Evolutionary conservation across 2,797 vertebrate species (phyloP), one percentile per base, ranked within the genome.

Genomic region (Cyprinella venusta): DNA sequence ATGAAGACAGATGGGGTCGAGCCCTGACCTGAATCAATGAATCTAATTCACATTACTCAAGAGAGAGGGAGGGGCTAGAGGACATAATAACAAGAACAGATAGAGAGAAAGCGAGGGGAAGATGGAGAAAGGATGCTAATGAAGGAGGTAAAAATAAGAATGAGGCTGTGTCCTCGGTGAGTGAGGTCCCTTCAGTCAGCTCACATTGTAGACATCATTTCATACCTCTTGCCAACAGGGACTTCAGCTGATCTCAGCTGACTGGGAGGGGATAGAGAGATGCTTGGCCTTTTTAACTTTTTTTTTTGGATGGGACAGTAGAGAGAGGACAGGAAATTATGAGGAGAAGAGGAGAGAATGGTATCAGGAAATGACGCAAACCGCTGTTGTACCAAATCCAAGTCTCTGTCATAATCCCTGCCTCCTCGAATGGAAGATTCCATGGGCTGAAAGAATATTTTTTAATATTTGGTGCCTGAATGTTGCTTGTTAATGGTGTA

Each of bases 111-210:
- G 76, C 18, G 3, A 71, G 63, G 72, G 75, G 63, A 72, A 72
- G 45, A 84, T 69, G 56, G 24, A 82, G 59, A 78, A 69, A 70
- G 45, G 79, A 81, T 78, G 79, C 81, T 88, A 90, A 90, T 89
- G 85, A 86, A 88, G 81, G 80, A 21, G 76, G 76, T 89, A 88
- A 90, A 90, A 90, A 90, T 89, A 90, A 91, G 85, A 90, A 89
- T 87, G 83, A 90, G 88, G 90, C 83, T 89, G 88, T 84, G 87
- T 91, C 89, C 90, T 89, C 85, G n/a, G 88, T 89, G 88, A 80
- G 85, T 81, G 87, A 85, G 78, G 84, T 86, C 76, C 86, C 85
- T 89, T 82, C 84, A 36, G 87, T 82, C 82, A 75, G 80, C 82
- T 81, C 86, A 85, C 80, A 75, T 86, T 80, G 65, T 30, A 79